Evolutionary conservation across 2,888 invertebrate species (phyloP).

Genomic region (Onthophagus sagittarius): DNA sequence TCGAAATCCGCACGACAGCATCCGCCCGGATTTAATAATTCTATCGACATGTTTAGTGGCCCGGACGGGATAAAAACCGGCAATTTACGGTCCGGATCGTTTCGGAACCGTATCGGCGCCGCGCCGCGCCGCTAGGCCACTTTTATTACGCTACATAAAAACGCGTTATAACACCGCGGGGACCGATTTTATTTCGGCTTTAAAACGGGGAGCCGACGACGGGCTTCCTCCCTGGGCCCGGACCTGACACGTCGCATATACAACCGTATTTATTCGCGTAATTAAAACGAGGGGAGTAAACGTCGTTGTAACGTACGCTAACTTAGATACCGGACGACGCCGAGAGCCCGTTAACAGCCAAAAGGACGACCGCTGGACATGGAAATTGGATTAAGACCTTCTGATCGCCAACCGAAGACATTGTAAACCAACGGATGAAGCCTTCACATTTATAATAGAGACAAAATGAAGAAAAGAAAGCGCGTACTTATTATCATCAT

Average conservation of each 20-base stretch:
- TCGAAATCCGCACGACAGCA: constrained; percentile 11
- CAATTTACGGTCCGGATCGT: constrained; percentile 5
- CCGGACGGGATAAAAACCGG: constrained; percentile 32
- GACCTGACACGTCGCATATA: constrained; percentile 2
- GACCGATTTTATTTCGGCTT: background rate
- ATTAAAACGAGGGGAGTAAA: constrained; percentile 2
- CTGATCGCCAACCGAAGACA: background rate
- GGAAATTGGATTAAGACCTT: background rate
- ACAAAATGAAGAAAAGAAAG: background rate
- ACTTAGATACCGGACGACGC: background rate
- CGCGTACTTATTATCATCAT: no score
- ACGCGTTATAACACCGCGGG: background rate
- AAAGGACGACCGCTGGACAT: background rate
- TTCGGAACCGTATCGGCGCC: constrained; percentile 5
- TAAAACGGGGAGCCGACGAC: background rate
- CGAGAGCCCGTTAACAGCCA: background rate
- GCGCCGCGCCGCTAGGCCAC: background rate
- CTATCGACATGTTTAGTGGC: constrained; percentile 37
- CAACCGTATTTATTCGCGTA: constrained; percentile 4
- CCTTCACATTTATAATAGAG: background rate
- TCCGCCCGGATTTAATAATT: constrained; percentile 37
- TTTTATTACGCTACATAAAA: constrained; percentile 8
- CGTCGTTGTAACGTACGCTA: background rate
- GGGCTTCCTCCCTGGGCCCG: background rate
- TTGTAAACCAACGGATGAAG: background rate